Base-by-base conservation (phyloP, 2,888 invertebrate species). In the Strigamia maritima region DNA sequence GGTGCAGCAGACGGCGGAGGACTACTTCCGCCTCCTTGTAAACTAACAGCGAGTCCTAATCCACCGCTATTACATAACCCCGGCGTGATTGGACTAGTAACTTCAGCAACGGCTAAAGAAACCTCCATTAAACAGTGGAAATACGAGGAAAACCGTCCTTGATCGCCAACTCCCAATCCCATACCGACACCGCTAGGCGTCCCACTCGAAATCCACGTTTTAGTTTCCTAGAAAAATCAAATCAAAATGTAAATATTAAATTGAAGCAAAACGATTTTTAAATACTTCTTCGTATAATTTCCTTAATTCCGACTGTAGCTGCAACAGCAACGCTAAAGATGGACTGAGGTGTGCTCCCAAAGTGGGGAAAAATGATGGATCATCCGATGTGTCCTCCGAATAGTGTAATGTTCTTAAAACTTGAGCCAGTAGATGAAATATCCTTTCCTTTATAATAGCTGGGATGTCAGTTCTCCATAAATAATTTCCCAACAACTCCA, bases 391-490 rank as follows among this genome's bases (percentile, higher is more conserved):
- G 35, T 77, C 79, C 19, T 70, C 77, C 16, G 54, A 12, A 0
- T 83, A 82, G 80, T 84, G 83, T 16, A 84, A 81, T 22, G 85
- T 82, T 12, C 85, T 81, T 49, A 86, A 80, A 0, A 84, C 82
- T 82, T 86, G 85, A 8, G 86, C 85, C 75, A 85, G 80, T 65
- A 85, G 82, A 77, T 85, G 85, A 79, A 85, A 85, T 77, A 85
- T 79, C 79, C 84, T 83, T 81, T 86, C 86, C 80, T 85, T 85
- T 40, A 85, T 81, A 3, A 85, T 81, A 16, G 85, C 84, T 6
- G 86, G 85, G 10, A 84, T 82, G 31, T 85, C 85, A 6, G 85
- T 84, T 75, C 84, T 81, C 84, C 85, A 84, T 35, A 85, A 79
- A 80, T 84, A 85, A 6, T 83, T 82, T 49, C 84, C 83, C n/a